Conservation (phyloP, 2,888 invertebrate genomes). For the Leucozona laternaria region DNA sequence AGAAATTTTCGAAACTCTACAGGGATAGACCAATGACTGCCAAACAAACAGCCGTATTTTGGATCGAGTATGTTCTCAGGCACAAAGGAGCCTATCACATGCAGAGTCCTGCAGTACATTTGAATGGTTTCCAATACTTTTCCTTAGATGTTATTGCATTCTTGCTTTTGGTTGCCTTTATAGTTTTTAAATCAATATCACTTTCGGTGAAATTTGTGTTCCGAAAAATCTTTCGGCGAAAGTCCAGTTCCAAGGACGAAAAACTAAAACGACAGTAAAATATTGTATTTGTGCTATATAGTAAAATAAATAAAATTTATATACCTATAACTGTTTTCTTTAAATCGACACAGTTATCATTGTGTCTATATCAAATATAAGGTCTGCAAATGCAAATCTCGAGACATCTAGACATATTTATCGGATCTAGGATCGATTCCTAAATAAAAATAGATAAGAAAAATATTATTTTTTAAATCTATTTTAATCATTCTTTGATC, state of each 20-base stretch:
- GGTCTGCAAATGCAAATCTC: too few relatives aligned
- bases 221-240: background rate
- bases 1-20: conserved; percentile 83
- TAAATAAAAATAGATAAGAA: too few relatives aligned
- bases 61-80: conserved; percentile 86
- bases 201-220: background rate
- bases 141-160: conserved; percentile 84
- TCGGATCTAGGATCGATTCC: too few relatives aligned
- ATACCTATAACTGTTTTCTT: too few relatives aligned
- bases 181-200: conserved; percentile 46
- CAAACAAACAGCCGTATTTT: conserved; percentile 85
- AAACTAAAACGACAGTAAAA: conserved; percentile 23
- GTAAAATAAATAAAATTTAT: too few relatives aligned
- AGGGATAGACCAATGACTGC: conserved; percentile 85
- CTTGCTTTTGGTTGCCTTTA: conserved; percentile 71
- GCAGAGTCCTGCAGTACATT: conserved; percentile 84
- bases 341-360: too few relatives aligned
- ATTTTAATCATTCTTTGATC: too few relatives aligned
- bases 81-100: conserved; percentile 85
- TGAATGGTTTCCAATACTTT: conserved; percentile 83
- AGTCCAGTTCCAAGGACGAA: conserved; percentile 54
- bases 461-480: too few relatives aligned
- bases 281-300: too few relatives aligned
- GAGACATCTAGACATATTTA: too few relatives aligned
- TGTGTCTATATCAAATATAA: too few relatives aligned